Evolutionary conservation across 2,888 invertebrate species (phyloP), one percentile per base, ranked within the genome.

Genomic region (Eupelmus urozonus): DNA sequence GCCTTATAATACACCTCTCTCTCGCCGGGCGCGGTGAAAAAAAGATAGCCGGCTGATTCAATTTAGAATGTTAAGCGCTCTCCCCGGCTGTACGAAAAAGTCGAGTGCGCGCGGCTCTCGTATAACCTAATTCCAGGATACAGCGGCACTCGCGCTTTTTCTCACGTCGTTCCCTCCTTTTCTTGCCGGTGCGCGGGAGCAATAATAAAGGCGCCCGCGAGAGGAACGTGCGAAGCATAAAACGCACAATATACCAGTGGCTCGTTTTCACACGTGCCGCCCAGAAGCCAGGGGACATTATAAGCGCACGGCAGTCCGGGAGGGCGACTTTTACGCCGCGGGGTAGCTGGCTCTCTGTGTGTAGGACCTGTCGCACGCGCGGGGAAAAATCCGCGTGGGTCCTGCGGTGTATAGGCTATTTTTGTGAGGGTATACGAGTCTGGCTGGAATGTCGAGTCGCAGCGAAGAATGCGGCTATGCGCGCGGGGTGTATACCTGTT

Each of bases 281-380:
- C 40, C 63, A 45, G 49, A 60, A 49, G 27, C 18, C 2, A 5
- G 53, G 3, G 5, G 13, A 16, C 27, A 27, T 13, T 60, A 59
- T n/a, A 49, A 23, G 40, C n/a, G 18, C 40, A 60, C 5, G 18
- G 55, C 34, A 23, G 27, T 18, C 20, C 2, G 29, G 18, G 20
- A 20, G 53, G 55, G 73, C 7, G 45, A 63, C 57, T 73, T 73
- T 73, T 57, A 57, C 42, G 65, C 57, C 55, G 42, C 11, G 23
- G 57, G 73, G 27, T 51, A 18, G 45, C 9, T 34, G 34, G 9
- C 9, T 34, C 34, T 34, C n/a, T n/a, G n/a, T n/a, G 49, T n/a
- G 60, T 69, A 69, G 69, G 76, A 76, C 76, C 69, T 76, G 76
- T 76, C 69, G 76, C 45, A 9, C n/a, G 20, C 13, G 23, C 25